Evolutionary conservation across 2,888 invertebrate genomes (phyloP).

Genomic region (Drosophila hawaiiensis): DNA sequence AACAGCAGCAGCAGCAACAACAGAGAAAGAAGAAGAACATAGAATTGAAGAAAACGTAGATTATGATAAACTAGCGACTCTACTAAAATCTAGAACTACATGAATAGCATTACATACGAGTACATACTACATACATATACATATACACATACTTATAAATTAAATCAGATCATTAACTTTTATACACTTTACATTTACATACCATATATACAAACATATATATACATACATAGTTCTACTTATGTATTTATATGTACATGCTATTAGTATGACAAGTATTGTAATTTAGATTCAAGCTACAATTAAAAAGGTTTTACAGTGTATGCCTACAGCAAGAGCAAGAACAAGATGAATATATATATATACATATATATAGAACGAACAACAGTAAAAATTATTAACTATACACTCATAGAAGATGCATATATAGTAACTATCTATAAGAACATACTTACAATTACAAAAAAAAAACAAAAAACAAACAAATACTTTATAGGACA

Average conservation of each 20-base stretch:
- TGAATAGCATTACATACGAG: constrained; percentile 49
- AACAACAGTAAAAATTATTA: constrained; percentile 41
- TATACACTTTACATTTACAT: constrained; percentile 79
- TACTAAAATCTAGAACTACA: constrained; percentile 48
- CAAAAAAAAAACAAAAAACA: constrained; percentile 40
- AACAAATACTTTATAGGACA: constrained; percentile 62
- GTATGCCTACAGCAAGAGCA: constrained; percentile 60
- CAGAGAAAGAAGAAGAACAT: background rate
- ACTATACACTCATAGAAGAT: constrained; percentile 53
- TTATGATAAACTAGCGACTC: constrained; percentile 45
- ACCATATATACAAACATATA: constrained; percentile 54
- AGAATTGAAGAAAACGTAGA: constrained; percentile 29
- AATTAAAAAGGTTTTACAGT: constrained; percentile 76
- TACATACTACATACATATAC: constrained; percentile 45
- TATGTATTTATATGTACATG: constrained; percentile 20
- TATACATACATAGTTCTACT: constrained; percentile 20
- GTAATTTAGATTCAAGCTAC: constrained; percentile 64
- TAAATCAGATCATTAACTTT: constrained; percentile 77
- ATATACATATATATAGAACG: constrained; percentile 18
- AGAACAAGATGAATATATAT: constrained; percentile 29
- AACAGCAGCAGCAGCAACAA: background rate
- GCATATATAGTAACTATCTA: constrained; percentile 36
- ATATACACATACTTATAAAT: constrained; percentile 43
- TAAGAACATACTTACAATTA: constrained; percentile 55
- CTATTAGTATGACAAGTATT: constrained; percentile 35